Evolutionary conservation across 2,888 invertebrate genomes (phyloP).

Genomic region (Pherbina coryleti): DNA sequence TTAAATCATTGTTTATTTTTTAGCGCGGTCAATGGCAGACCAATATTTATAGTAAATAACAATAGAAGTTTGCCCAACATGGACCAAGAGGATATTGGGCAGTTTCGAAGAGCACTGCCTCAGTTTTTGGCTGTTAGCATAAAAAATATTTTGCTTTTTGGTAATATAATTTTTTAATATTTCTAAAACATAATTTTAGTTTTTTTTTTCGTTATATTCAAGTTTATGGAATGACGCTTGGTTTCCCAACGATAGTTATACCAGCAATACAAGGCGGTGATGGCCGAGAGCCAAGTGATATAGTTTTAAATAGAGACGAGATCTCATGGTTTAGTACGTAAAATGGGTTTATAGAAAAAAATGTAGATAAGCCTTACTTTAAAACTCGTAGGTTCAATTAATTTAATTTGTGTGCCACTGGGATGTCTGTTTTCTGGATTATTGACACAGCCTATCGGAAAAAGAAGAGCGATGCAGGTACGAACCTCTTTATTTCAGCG

Average conservation of each 20-base stretch:
- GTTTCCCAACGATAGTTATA: slow-evolving; percentile 85
- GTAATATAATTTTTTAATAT: slow-evolving; percentile 64
- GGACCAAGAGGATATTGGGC: slow-evolving; percentile 62
- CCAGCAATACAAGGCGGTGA: slow-evolving; percentile 76
- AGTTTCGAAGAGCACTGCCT: slow-evolving; percentile 75
- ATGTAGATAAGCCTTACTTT: not conserved
- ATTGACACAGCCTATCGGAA: slow-evolving; percentile 79
- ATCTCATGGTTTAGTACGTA: slow-evolving; percentile 82
- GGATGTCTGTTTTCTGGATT: slow-evolving; percentile 83
- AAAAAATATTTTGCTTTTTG: slow-evolving; percentile 82
- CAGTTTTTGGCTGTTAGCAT: slow-evolving; percentile 84
- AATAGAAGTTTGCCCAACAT: slow-evolving; percentile 47
- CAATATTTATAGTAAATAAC: slow-evolving; percentile 65
- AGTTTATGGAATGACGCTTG: slow-evolving; percentile 85
- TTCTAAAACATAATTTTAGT: not conserved
- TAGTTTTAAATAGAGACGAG: slow-evolving; percentile 74
- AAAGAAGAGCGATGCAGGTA: slow-evolving; percentile 81
- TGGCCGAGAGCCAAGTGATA: slow-evolving; percentile 67
- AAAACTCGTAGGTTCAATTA: slow-evolving; percentile 78
- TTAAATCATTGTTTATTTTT: slow-evolving; percentile 38
- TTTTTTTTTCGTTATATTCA: slow-evolving; percentile 10
- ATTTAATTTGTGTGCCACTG: slow-evolving; percentile 82
- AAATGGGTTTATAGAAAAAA: slow-evolving; percentile 17
- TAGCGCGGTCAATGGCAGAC: slow-evolving; percentile 63
- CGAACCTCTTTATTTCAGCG: slow-evolving; percentile 20